Percentiles rank a stretch among this genome's conserved stretches.
Conservation (phyloP, 2,113 vertebrate species). For the Zosterops hypoxanthus region DNA sequence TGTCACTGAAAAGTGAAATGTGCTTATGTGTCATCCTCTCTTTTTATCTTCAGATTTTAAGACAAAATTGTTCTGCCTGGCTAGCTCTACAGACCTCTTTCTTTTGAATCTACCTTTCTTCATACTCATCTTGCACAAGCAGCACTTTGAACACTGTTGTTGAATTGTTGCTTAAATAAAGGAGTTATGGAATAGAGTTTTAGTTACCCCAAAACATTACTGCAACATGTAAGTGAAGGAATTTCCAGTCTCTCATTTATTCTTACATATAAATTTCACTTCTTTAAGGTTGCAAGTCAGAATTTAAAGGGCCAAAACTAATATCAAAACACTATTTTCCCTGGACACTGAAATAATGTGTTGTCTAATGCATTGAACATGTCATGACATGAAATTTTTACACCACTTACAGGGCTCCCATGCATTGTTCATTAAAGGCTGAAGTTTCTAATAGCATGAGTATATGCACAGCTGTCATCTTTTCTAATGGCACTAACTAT, state of each 20-base stretch:
- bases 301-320: not conserved
- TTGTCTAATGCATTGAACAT: not conserved
- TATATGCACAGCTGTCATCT: not conserved
- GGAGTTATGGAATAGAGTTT: not conserved
- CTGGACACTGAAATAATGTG: not conserved
- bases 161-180: not conserved
- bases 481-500: not conserved
- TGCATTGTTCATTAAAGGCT: not conserved
- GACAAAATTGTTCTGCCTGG: not conserved
- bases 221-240: not conserved
- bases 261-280: not conserved
- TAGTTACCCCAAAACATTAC: not conserved
- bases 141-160: not conserved
- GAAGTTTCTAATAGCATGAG: not conserved
- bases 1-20: not conserved
- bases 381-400: not conserved
- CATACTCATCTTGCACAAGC: not conserved
- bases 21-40: not conserved
- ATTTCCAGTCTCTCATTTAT: not conserved
- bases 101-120: not conserved
- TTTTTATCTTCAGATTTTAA: not conserved
- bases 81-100: not conserved
- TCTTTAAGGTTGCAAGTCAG: not conserved
- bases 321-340: not conserved
- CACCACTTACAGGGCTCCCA: not conserved